Evolutionary conservation across 1,140 invertebrate genomes (phyloP).

Genomic region (Piezodorus guildinii): DNA sequence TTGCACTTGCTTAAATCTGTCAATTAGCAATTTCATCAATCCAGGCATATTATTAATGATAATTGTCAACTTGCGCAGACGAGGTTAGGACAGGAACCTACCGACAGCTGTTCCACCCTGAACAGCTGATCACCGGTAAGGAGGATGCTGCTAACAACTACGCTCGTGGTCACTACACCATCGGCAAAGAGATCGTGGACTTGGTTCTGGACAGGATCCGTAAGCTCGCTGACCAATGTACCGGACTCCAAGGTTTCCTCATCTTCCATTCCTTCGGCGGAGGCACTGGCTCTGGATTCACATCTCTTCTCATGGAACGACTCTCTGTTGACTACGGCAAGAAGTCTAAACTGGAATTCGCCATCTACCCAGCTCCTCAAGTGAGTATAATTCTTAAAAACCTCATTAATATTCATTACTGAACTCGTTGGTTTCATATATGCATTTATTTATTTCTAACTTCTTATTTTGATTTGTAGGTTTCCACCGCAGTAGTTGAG

Average conservation of each 20-base stretch:
- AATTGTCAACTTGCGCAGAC: slow-evolving; percentile 59
- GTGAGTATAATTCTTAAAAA: slow-evolving; percentile 35
- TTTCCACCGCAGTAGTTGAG: slow-evolving; percentile 58
- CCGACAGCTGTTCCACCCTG: slow-evolving; percentile 73
- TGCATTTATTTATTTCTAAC: not conserved
- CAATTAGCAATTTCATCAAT: too few species aligned
- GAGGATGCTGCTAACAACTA: slow-evolving; percentile 87
- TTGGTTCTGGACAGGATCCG: slow-evolving; percentile 46
- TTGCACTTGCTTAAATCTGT: too few species aligned
- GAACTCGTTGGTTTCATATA: not conserved
- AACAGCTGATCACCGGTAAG: slow-evolving; percentile 73
- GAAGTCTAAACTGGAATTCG: slow-evolving; percentile 56
- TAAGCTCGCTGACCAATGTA: slow-evolving; percentile 47
- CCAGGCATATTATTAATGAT: too few species aligned
- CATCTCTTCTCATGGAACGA: slow-evolving; percentile 54
- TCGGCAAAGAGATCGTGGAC: slow-evolving; percentile 66
- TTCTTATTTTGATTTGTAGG: slow-evolving; percentile 30
- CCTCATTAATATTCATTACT: too few species aligned
- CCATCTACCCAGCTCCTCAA: slow-evolving; percentile 59
- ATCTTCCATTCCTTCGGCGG: slow-evolving; percentile 70
- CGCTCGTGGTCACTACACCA: slow-evolving; percentile 80
- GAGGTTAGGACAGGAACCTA: slow-evolving; percentile 74
- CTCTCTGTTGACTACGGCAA: slow-evolving; percentile 54
- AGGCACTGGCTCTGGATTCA: slow-evolving; percentile 57
- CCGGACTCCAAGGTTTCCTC: slow-evolving; percentile 51